Evolutionary conservation across 2,888 invertebrate genomes (phyloP).

Genomic region (Drosophila meridiana): DNA sequence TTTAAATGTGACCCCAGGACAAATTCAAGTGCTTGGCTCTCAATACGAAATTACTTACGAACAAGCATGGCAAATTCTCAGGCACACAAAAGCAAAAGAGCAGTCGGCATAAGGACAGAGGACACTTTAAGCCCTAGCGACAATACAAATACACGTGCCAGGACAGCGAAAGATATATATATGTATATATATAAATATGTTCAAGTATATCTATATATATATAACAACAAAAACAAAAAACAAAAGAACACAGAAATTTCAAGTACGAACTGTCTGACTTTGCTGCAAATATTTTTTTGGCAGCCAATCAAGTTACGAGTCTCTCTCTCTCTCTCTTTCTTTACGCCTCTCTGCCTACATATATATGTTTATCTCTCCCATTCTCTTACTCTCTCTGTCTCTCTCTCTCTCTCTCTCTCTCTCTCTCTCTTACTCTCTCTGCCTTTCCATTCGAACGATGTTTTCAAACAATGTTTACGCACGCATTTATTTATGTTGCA

Average conservation of each 20-base stretch:
- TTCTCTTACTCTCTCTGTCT: no score
- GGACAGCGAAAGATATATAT: conserved; percentile 22
- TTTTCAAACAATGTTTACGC: conserved; percentile 62
- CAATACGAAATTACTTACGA: conserved; percentile 36
- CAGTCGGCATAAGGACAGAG: conserved; percentile 2
- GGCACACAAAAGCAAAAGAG: conserved; percentile 3
- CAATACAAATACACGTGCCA: conserved; percentile 58
- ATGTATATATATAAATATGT: neutral
- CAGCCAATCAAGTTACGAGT: conserved; percentile 39
- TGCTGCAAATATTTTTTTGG: conserved; percentile 25
- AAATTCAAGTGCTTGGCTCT: conserved; percentile 41
- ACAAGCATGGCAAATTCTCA: conserved; percentile 21
- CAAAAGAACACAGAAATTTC: conserved; percentile 22
- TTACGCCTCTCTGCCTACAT: neutral
- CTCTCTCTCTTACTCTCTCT: neutral
- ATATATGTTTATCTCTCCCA: neutral
- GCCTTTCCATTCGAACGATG: conserved; percentile 28
- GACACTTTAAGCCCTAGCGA: conserved; percentile 42
- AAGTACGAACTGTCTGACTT: conserved; percentile 15
- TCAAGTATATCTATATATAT: neutral
- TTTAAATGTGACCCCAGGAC: conserved; percentile 26
- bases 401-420: no score
- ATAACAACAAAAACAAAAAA: neutral
- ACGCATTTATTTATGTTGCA: conserved; percentile 74
- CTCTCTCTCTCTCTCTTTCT: neutral